Percentiles rank a stretch among this genome's conserved stretches.
These are phyloP conservation scores for Rhea americana DNA, from an alignment of 2,113 vertebrate species.

Conservation along the genomic window DNA sequence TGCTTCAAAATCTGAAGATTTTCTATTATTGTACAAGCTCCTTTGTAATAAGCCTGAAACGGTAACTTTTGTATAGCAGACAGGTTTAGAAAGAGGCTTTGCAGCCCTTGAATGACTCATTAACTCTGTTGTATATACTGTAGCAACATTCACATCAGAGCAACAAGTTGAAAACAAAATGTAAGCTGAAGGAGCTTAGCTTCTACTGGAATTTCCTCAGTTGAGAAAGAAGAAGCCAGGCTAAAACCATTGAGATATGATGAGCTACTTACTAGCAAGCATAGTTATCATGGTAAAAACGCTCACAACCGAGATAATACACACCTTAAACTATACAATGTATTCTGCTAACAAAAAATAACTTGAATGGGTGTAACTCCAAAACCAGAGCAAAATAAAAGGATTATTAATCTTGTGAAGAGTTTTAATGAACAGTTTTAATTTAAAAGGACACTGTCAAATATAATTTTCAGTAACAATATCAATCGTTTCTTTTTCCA, in stretches of 20 bases:
- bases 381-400: neutral
- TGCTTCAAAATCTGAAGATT: neutral
- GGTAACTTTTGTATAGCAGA: neutral
- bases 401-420: neutral
- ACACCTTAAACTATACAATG: neutral
- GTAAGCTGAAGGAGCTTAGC: neutral
- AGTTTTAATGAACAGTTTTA: neutral
- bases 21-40: neutral
- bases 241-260: neutral
- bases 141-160: neutral
- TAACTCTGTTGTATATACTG: neutral
- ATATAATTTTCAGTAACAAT: neutral
- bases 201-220: neutral
- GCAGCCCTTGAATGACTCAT: neutral
- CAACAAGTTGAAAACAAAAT: neutral
- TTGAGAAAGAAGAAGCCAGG: neutral
- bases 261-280: neutral
- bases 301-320: neutral
- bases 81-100: neutral
- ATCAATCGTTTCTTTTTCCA: neutral
- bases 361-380: neutral
- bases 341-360: neutral
- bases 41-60: neutral
- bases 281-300: neutral
- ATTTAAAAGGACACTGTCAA: slow-evolving; percentile 57